Evolutionary conservation across 64 coral and sea anemone species (phyloP), one percentile per base, ranked within the genome.

Genomic region (Montipora sp.): DNA sequence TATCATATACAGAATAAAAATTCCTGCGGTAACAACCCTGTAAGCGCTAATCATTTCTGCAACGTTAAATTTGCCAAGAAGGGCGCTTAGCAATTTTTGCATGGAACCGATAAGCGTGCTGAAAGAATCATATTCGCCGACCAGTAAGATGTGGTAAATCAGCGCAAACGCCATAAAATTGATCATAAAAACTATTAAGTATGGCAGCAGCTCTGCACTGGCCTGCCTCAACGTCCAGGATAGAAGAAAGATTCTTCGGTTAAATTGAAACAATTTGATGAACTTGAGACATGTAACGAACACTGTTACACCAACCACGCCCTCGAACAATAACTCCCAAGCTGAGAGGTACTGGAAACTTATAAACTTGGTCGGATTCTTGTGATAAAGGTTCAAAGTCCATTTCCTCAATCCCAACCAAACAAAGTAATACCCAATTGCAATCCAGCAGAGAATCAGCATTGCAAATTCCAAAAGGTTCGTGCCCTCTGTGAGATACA

Each of bases 281-380:
- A 96, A 89, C 72, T 99, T 99, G 16, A 96, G 65, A 6, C 77
- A 92, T 4, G 77, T 60, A n/a, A 75, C 49, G 75, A 99, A 99
- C 20, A 93, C 89, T 0, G 90, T 51, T n/a, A 96, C 77, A 8
- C 84, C 98, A 19, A 99, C 91, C 55, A 91, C 80, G 77, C 80
- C 92, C 73, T 99, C 98, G 22, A 99, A 93, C 49, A 84, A 45
- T 48, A 94, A 78, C 22, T 99, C 91, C 98, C 94, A 99, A 15
- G 98, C 73, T 59, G 89, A 92, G 20, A 96, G 88, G 85, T 94
- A 80, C 44, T 93, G 92, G 70, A 99, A 99, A 57, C 88, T 99
- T 13, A 93, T 89, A 43, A 92, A 99, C 15, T 87, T 94, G 16
- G 86, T 90, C 9, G 75, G 92, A n/a, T 96, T 43, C 5, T 92